phyloP scores from a whole-genome alignment of 2,113 vertebrate species.

The Camelus dromedarius region DNA sequence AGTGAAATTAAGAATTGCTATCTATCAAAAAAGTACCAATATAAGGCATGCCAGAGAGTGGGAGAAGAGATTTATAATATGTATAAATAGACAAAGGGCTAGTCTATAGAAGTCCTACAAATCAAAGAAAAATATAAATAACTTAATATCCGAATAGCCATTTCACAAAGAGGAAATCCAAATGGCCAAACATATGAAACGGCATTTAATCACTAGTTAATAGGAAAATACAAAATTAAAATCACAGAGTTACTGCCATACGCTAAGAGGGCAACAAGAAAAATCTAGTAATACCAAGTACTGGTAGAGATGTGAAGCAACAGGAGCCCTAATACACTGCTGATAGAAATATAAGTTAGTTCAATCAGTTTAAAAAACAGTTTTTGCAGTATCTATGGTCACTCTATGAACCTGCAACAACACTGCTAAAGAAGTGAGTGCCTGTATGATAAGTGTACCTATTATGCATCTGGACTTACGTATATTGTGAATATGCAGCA shows the following conservation, averaged over 20 bases:
- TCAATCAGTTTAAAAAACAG: neutral
- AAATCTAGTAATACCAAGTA: neutral
- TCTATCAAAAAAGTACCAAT: constrained; percentile 6
- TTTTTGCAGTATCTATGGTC: neutral
- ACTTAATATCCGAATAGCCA: neutral
- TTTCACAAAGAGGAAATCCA: neutral
- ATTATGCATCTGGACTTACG: neutral
- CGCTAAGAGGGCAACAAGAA: neutral
- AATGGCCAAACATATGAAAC: constrained; percentile 3
- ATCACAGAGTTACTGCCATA: neutral
- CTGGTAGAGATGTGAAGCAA: neutral
- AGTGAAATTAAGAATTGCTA: constrained; percentile 49
- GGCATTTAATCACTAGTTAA: neutral
- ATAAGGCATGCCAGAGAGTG: neutral
- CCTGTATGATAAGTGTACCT: neutral
- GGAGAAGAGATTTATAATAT: neutral
- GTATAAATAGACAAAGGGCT: neutral
- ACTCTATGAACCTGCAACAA: neutral
- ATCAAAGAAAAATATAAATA: constrained; percentile 47
- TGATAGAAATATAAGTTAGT: neutral
- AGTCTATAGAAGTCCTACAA: neutral
- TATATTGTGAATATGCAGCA: neutral
- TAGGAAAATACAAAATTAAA: constrained; percentile 38
- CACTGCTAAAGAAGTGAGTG: neutral
- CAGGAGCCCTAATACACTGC: neutral